Conservation (phyloP, 2,113 vertebrate genomes). For the Chloebia gouldiae region DNA sequence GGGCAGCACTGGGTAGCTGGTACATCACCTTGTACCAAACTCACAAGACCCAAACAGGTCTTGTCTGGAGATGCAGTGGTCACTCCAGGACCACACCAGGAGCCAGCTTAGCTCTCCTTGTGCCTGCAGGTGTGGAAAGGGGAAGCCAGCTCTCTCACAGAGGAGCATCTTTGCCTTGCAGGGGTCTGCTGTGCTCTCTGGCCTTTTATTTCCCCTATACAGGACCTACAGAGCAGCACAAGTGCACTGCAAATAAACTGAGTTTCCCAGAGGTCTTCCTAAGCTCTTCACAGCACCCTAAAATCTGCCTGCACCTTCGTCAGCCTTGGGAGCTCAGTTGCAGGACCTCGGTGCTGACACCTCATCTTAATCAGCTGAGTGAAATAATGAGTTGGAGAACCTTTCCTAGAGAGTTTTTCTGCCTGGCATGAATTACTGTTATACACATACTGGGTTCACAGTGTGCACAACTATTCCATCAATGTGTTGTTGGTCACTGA, state of each 20-base stretch:
- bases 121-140: background rate
- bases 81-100: fast-evolving
- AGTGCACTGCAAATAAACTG: background rate
- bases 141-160: background rate
- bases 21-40: background rate
- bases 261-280: background rate
- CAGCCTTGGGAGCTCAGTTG: fast-evolving
- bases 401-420: background rate
- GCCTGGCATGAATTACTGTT: background rate
- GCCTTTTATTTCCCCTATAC: background rate
- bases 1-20: background rate
- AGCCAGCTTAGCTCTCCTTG: background rate
- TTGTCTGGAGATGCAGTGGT: background rate
- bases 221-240: background rate
- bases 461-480: background rate
- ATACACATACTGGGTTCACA: background rate
- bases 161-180: background rate
- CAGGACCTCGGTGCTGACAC: background rate
- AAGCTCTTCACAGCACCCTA: background rate
- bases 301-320: background rate
- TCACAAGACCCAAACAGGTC: background rate
- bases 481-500: background rate
- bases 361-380: background rate
- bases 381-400: background rate
- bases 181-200: background rate